Evolutionary conservation across 2,113 vertebrate species (phyloP).

Genomic region (Neoarius graeffei): DNA sequence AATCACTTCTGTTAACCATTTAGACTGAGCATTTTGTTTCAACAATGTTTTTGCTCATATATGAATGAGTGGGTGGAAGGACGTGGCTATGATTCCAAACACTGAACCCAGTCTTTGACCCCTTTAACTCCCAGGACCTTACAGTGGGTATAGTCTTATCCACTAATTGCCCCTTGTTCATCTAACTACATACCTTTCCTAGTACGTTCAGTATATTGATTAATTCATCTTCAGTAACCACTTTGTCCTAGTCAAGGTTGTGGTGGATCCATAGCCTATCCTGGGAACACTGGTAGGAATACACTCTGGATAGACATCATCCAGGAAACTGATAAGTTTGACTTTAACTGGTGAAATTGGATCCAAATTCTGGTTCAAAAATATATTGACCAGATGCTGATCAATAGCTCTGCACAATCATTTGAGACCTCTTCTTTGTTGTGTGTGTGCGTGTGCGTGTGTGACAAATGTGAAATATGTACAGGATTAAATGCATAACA

Average conservation of each 20-base stretch:
- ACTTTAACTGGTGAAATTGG: background rate
- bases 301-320: background rate
- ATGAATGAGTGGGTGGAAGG: background rate
- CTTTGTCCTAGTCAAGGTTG: background rate
- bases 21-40: background rate
- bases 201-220: background rate
- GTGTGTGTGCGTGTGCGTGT: background rate
- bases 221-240: background rate
- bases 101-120: background rate
- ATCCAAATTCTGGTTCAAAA: background rate
- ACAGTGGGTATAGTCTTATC: background rate
- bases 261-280: background rate
- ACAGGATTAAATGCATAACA: background rate
- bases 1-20: conserved; percentile 48
- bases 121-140: too few species aligned
- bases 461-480: background rate
- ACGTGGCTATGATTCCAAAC: conserved; percentile 2
- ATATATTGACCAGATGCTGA: background rate
- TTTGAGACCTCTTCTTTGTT: background rate
- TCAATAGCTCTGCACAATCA: background rate
- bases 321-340: background rate
- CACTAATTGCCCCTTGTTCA: background rate
- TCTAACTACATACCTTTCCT: background rate
- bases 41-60: background rate
- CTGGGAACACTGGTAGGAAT: background rate